A percentile compares a stretch with the other conserved stretches of the same genome.
These are phyloP conservation scores for Rhynchotus rufescens DNA, from an alignment of 2,797 vertebrate species.

Conservation along the genomic window DNA sequence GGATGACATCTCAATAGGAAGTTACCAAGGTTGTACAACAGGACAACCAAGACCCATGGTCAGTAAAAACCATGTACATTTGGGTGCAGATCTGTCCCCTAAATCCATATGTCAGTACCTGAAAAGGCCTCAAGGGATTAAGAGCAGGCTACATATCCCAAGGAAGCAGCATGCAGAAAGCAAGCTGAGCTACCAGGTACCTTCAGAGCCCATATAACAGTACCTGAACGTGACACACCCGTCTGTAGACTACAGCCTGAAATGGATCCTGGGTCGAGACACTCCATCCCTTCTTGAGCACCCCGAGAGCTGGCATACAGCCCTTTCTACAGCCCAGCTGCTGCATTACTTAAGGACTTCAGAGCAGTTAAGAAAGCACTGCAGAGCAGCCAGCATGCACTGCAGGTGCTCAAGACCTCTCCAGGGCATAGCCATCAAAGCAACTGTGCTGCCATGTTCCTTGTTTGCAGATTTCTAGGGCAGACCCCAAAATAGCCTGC, in stretches of 20 bases:
- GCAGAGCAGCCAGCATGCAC: neutral
- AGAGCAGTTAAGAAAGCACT: neutral
- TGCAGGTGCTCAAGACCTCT: constrained; percentile 37
- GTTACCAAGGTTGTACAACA: neutral
- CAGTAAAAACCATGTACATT: neutral
- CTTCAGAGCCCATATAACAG: constrained; percentile 5
- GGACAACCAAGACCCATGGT: neutral
- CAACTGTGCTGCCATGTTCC: constrained; percentile 47
- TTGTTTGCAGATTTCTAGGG: constrained; percentile 29
- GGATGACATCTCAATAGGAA: neutral
- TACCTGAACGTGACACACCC: accelerated
- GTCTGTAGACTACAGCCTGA: neutral
- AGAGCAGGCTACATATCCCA: neutral
- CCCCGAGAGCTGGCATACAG: neutral
- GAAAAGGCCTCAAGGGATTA: neutral
- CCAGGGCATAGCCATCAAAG: neutral
- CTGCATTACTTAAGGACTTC: neutral
- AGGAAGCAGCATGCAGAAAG: neutral
- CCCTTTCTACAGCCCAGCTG: neutral
- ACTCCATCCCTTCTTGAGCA: neutral
- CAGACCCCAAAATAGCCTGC: constrained; percentile 56
- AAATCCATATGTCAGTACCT: neutral
- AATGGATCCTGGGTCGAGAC: neutral
- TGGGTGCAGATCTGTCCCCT: neutral
- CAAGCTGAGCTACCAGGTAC: neutral